Evolutionary conservation across 2,797 vertebrate genomes (phyloP).

Genomic region (Premnoplex brunnescens): DNA sequence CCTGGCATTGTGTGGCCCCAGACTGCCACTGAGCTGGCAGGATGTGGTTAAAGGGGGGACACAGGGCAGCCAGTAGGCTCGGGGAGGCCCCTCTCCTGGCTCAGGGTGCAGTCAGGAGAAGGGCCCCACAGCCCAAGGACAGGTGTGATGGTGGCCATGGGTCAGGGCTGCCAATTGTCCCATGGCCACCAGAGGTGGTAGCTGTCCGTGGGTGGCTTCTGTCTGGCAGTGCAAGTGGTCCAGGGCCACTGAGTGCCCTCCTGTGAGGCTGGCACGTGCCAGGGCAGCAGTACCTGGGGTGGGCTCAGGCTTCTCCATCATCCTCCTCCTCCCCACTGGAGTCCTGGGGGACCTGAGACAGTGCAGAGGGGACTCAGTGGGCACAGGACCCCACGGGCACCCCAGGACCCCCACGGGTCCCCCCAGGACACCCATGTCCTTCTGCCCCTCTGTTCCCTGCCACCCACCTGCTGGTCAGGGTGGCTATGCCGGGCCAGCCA

Average conservation of each 20-base stretch:
- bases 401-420: too few species aligned
- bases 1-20: fast-evolving
- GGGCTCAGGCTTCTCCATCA: constrained; percentile 35
- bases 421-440: not conserved
- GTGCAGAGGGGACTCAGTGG: not conserved
- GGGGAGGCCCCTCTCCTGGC: not conserved
- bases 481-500: not conserved
- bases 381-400: too few species aligned
- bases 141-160: not conserved
- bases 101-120: not conserved
- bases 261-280: fast-evolving
- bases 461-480: constrained; percentile 19
- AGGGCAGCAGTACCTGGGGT: not conserved
- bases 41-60: not conserved
- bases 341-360: not conserved
- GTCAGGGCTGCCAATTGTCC: not conserved
- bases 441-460: not conserved
- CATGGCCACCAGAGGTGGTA: not conserved
- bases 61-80: fast-evolving
- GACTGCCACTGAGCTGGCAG: not conserved
- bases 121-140: fast-evolving
- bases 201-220: fast-evolving
- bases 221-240: not conserved
- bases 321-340: not conserved
- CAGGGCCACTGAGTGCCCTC: not conserved